A percentile compares a stretch with the other conserved stretches of the same genome.
Conservation (phyloP, 30 jellyfish, hydroid and myxozoan genomes). For the Phacellophora camtschatica region DNA sequence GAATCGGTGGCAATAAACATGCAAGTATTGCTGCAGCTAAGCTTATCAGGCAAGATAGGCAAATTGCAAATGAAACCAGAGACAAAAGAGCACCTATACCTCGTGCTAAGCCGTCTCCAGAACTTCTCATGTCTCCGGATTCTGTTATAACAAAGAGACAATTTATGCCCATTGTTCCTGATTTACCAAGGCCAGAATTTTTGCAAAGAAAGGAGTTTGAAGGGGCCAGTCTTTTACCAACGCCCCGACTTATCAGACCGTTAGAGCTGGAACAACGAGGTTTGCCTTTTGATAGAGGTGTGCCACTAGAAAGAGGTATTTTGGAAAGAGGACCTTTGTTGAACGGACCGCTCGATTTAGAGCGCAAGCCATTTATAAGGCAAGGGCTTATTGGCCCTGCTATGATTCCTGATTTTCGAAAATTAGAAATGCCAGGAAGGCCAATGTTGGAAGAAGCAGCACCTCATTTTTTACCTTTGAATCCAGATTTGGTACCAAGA, state of each 20-base stretch:
- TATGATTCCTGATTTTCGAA: conserved; percentile 27
- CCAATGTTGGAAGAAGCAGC: conserved; percentile 24
- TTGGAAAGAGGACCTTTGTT: conserved; percentile 5
- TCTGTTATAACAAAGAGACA: conserved; percentile 43
- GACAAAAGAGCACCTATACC: conserved; percentile 40
- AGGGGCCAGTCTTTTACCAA: conserved; percentile 40
- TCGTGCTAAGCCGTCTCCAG: conserved; percentile 28
- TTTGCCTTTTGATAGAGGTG: conserved; percentile 19
- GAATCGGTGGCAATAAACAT: conserved; percentile 49
- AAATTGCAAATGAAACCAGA: conserved; percentile 16
- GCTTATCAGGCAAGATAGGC: neutral
- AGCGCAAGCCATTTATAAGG: conserved; percentile 34
- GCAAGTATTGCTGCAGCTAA: neutral
- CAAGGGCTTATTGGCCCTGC: conserved; percentile 58
- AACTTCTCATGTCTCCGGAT: conserved; percentile 24
- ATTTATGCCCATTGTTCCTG: conserved; percentile 59
- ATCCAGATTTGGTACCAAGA: conserved; percentile 43
- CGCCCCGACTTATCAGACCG: conserved; percentile 64
- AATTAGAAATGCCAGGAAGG: neutral
- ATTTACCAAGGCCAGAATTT: conserved; percentile 27
- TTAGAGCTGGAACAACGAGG: conserved; percentile 35
- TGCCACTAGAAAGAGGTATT: neutral
- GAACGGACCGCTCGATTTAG: conserved; percentile 59
- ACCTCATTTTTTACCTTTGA: conserved; percentile 7
- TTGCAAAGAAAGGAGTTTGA: conserved; percentile 50